phyloP scores from a whole-genome alignment of 1,140 invertebrate genomes.

The Panonychus citri region DNA sequence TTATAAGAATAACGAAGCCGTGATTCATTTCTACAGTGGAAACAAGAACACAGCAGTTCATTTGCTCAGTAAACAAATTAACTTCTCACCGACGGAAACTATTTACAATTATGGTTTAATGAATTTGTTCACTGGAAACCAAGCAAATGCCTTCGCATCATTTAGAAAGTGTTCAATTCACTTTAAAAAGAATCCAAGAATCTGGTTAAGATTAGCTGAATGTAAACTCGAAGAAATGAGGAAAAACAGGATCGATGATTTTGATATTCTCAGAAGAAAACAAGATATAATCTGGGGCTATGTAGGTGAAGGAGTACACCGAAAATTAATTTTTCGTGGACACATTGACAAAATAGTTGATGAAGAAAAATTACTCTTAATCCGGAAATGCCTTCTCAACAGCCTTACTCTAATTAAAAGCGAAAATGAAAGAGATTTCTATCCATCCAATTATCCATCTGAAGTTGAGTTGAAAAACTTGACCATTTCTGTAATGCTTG shows the following conservation, averaged over 20 bases:
- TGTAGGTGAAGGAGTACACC: slow-evolving; percentile 33
- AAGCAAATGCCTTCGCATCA: slow-evolving; percentile 88
- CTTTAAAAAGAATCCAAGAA: slow-evolving; percentile 58
- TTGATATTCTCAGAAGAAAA: slow-evolving; percentile 33
- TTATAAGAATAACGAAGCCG: slow-evolving; percentile 6
- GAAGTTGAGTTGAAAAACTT: slow-evolving; percentile 4
- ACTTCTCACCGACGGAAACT: background rate
- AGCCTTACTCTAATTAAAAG: slow-evolving; percentile 36
- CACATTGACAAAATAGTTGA: background rate
- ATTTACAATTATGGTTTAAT: slow-evolving; percentile 74
- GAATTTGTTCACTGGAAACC: slow-evolving; percentile 48
- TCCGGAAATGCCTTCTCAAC: slow-evolving; percentile 58
- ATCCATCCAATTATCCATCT: background rate
- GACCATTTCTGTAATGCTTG: background rate
- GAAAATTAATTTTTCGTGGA: slow-evolving; percentile 30
- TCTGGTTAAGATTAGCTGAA: slow-evolving; percentile 80
- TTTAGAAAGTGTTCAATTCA: slow-evolving; percentile 62
- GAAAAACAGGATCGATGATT: slow-evolving; percentile 26
- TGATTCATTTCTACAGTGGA: slow-evolving; percentile 1
- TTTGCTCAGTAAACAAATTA: slow-evolving; percentile 1
- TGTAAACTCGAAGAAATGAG: slow-evolving; percentile 30
- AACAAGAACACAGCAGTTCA: slow-evolving; percentile 5
- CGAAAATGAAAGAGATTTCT: background rate
- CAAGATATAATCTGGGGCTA: slow-evolving; percentile 37
- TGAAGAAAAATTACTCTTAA: slow-evolving; percentile 40